Percentiles rank a stretch among this genome's conserved stretches.
These are phyloP conservation scores for Phyllotreta striolata DNA, from an alignment of 2,888 invertebrate genomes.

Conservation along the genomic window DNA sequence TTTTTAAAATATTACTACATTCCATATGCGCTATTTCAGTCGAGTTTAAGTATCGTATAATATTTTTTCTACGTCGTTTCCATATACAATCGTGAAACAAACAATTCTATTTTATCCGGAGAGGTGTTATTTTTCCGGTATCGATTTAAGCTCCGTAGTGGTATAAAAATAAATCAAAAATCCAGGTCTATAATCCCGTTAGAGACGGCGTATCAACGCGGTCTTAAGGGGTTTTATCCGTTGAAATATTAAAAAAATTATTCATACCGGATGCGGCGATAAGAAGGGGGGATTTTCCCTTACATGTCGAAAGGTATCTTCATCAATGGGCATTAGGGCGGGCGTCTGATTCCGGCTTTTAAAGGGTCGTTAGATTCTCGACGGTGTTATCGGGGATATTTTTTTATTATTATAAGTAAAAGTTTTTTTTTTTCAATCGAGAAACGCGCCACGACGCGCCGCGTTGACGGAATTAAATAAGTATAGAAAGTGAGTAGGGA, in stretches of 20 bases:
- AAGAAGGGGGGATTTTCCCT: conserved; percentile 26
- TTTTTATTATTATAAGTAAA: no score
- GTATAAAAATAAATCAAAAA: conserved; percentile 13
- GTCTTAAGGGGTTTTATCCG: conserved; percentile 20
- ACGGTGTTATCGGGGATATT: conserved; percentile 19
- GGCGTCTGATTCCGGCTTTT: conserved; percentile 33
- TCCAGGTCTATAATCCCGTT: conserved; percentile 7
- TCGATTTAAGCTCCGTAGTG: not conserved
- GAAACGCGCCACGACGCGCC: no score
- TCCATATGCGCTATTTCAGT: no score
- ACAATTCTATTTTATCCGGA: not conserved
- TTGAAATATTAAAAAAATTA: conserved; percentile 32
- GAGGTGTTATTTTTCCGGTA: not conserved
- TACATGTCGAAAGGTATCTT: conserved; percentile 27
- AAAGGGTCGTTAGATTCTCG: conserved; percentile 20
- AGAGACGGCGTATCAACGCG: conserved; percentile 17
- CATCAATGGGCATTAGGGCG: conserved; percentile 29
- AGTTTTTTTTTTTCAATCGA: no score
- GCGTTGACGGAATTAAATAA: no score
- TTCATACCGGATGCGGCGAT: conserved; percentile 22
- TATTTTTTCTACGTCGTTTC: no score
- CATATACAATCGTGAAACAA: no score
- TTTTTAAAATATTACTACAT: not conserved
- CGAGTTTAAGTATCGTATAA: no score
- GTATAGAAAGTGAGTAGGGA: no score